These are phyloP conservation scores for Aramus guarauna DNA, from an alignment of 2,113 vertebrate genomes.

Conservation along the genomic window DNA sequence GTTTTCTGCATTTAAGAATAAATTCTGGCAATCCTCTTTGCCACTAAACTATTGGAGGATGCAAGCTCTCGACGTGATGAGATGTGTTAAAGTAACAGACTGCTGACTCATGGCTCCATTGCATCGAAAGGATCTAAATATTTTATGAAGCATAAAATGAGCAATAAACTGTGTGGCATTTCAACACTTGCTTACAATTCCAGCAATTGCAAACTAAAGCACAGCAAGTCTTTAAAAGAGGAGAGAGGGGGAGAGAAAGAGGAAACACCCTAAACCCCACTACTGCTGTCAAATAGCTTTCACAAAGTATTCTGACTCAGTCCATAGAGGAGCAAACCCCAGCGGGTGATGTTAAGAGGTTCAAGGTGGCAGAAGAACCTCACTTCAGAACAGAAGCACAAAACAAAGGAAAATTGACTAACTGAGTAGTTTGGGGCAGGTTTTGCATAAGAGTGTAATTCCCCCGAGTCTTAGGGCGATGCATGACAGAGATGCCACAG, in stretches of 20 bases:
- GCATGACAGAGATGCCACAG: neutral
- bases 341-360: neutral
- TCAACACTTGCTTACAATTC: constrained; percentile 32
- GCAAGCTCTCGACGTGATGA: neutral
- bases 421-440: neutral
- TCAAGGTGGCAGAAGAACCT: neutral
- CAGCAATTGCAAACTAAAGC: constrained; percentile 7
- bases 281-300: neutral
- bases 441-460: neutral
- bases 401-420: neutral
- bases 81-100: constrained; percentile 2
- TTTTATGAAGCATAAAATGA: constrained; percentile 52
- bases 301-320: neutral
- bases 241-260: neutral
- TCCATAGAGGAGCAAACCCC: neutral
- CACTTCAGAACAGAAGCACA: neutral
- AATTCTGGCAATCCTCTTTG: neutral
- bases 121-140: constrained; percentile 36
- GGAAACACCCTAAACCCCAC: neutral
- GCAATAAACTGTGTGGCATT: constrained; percentile 34
- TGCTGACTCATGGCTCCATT: constrained; percentile 47
- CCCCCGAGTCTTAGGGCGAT: rapidly evolving
- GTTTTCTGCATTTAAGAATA: neutral
- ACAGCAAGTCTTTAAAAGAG: neutral
- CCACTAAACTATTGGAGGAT: neutral